Evolutionary conservation across 2,113 vertebrate genomes (phyloP).

Genomic region (Barnardius zonarius): DNA sequence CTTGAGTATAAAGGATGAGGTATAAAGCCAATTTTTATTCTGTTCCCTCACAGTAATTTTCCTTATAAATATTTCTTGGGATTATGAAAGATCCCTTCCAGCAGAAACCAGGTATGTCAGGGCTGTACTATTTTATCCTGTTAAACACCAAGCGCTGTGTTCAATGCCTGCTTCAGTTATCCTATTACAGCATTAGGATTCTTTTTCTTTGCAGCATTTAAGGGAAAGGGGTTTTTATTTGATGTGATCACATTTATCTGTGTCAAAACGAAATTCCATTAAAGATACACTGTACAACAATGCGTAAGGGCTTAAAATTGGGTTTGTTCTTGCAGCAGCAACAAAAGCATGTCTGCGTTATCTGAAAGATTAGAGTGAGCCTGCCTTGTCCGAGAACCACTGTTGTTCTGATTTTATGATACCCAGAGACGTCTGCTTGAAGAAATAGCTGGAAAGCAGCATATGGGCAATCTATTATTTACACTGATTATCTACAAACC

Average conservation of each 20-base stretch:
- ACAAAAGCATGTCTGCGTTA: background rate
- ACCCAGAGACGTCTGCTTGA: background rate
- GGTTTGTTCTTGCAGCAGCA: background rate
- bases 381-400: background rate
- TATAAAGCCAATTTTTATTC: conserved; percentile 60
- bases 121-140: conserved; percentile 21
- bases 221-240: background rate
- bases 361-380: background rate
- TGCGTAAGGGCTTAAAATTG: background rate
- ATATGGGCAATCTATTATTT: background rate
- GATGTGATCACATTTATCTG: background rate
- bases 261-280: background rate
- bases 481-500: background rate
- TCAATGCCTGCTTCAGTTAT: background rate
- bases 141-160: background rate
- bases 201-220: background rate
- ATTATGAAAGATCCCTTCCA: conserved; percentile 20
- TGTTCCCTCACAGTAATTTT: conserved; percentile 38
- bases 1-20: conserved; percentile 10
- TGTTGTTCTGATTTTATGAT: background rate
- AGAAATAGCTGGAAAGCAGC: background rate
- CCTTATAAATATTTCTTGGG: conserved; percentile 56
- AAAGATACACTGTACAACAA: background rate
- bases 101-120: background rate
- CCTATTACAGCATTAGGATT: background rate